Evolutionary conservation across 2,113 vertebrate genomes (phyloP), one percentile per base, ranked within the genome.

Genomic region (Ictalurus punctatus): DNA sequence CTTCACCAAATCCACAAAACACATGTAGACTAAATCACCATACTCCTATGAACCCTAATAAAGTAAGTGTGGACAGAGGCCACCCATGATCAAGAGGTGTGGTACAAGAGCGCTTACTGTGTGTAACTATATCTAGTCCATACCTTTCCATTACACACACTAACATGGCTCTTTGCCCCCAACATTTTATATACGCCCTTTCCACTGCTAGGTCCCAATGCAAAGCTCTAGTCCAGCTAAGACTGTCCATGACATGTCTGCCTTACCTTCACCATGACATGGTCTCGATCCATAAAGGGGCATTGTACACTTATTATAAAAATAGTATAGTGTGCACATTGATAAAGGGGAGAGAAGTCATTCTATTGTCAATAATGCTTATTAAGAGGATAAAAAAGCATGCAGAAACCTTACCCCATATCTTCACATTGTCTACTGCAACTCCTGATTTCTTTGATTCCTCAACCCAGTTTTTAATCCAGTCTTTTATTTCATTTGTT

Each of bases 381-480:
- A n/a, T 54, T 40, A 23, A 21, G 7, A 74, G 3, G 7, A 63
- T 44, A 37, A 12, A 34, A 44, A 63, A 65, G 8, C 7, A 67
- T 44, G 23, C 37, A 34, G 3, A 30, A 59, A 8, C 44, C 84
- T 86, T 80, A 91, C 90, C 61, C 90, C 90, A 91, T 86, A 90
- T 16, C 63, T 73, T 85, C 48, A 37, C 6, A 19, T 21, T 3
- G 0, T 67, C 17, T 40, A 10, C 9, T 48, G 37, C 3, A 76
- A 0, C 19, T 13, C 4, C 23, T 52, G 48, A 54, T 17, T 56
- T 52, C 4, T 13, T 9, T 5, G 25, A 56, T 27, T 74, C 9
- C 58, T 63, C 52, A n/a, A 8, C 16, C 79, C 56, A 82, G 30
- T 67, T 27, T 27, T 83, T 65, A 71, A 30, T 84, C 79, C 78